Evolutionary conservation across 2,797 vertebrate genomes (phyloP).

Genomic region (Alouatta caraya): DNA sequence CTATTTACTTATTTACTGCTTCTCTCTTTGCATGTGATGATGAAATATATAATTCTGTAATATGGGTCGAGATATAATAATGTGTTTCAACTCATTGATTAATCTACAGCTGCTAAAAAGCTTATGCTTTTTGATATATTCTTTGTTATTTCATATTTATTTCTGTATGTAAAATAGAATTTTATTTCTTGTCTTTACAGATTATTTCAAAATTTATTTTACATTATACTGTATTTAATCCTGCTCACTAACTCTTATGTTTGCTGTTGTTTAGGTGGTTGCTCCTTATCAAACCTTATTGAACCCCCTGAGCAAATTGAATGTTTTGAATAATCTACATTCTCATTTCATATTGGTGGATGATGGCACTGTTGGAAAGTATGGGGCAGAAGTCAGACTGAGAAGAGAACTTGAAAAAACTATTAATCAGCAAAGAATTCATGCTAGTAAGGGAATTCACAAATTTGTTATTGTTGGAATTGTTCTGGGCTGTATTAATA

Average conservation of each 20-base stretch:
- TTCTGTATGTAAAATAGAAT: conserved; percentile 25
- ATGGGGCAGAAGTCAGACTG: conserved; percentile 95
- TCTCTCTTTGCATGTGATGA: conserved; percentile 26
- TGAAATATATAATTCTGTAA: background rate
- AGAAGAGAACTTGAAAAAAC: conserved; percentile 97
- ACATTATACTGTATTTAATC: conserved; percentile 22
- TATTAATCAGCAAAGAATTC: conserved; percentile 97
- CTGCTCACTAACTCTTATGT: conserved; percentile 47
- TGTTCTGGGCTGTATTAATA: conserved; percentile 33
- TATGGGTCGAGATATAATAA: background rate
- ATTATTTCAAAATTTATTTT: conserved; percentile 50
- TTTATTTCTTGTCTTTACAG: background rate
- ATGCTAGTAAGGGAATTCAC: conserved; percentile 91
- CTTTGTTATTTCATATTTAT: background rate
- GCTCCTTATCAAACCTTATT: conserved; percentile 97
- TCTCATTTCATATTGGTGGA: conserved; percentile 99
- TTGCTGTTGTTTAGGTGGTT: conserved; percentile 88
- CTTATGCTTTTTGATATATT: background rate
- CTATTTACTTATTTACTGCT: conserved; percentile 8
- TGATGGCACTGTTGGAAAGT: conserved; percentile 97
- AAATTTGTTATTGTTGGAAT: conserved; percentile 38
- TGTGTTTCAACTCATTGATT: background rate
- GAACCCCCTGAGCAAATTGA: conserved; percentile 98
- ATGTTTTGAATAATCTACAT: conserved; percentile 97
- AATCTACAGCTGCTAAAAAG: conserved; percentile 34